Percentiles rank a stretch among this genome's conserved stretches.
These are phyloP conservation scores for Polypedilum pembai DNA, from an alignment of 1,140 invertebrate species.

Conservation along the genomic window DNA sequence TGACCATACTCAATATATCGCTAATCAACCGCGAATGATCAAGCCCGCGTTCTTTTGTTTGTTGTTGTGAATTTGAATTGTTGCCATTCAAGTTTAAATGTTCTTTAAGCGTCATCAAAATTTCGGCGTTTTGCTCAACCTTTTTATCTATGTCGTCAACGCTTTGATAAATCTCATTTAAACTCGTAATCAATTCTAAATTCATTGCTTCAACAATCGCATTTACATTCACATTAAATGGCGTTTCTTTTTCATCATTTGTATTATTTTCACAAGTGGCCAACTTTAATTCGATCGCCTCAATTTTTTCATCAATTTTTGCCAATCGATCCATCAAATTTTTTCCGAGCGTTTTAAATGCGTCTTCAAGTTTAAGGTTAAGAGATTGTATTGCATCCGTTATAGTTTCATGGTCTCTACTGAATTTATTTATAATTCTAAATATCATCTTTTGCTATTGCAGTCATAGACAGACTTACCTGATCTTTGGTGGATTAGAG, in stretches of 20 bases:
- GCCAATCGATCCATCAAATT: constrained; percentile 1
- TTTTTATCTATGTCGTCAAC: not conserved
- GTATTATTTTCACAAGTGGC: not conserved
- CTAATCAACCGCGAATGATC: constrained; percentile 11
- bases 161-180: not conserved
- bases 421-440: not conserved
- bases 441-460: not conserved
- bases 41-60: not conserved
- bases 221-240: not conserved
- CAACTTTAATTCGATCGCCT: not conserved
- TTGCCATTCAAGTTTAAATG: not conserved
- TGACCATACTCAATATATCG: constrained; percentile 11
- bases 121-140: not conserved
- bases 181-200: constrained; percentile 1
- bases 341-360: not conserved
- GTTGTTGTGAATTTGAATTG: not conserved
- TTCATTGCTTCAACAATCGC: not conserved
- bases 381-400: not conserved
- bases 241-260: not conserved
- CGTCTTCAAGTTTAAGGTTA: not conserved
- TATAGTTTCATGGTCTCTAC: not conserved
- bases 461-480: not conserved
- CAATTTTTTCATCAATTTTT: constrained; percentile 3
- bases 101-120: not conserved
- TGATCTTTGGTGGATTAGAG: not conserved